Percentiles rank a stretch among this genome's conserved stretches.
phyloP scores from a whole-genome alignment of 2,113 vertebrate species.

The Balaenoptera acutorostrata region DNA sequence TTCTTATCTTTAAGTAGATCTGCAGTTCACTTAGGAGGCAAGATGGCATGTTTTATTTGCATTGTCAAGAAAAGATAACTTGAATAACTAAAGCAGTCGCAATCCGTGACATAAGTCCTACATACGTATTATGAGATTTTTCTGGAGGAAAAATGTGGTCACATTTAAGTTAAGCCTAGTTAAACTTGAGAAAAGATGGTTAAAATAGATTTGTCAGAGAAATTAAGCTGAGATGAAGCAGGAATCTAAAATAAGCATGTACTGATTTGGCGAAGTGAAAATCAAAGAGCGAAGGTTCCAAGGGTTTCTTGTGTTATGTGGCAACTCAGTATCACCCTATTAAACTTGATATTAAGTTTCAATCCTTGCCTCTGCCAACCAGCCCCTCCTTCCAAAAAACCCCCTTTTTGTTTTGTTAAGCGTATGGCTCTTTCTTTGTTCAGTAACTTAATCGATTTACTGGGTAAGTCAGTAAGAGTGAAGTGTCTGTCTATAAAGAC shows the following conservation, averaged over 20 bases:
- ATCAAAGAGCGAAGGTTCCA: not conserved
- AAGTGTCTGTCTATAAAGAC: not conserved
- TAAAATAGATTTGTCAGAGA: not conserved
- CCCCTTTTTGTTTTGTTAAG: not conserved
- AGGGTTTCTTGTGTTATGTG: fast-evolving
- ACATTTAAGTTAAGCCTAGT: not conserved
- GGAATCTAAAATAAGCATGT: not conserved
- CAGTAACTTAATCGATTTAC: not conserved
- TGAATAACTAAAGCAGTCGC: not conserved
- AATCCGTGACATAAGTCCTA: not conserved
- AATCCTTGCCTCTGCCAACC: not conserved
- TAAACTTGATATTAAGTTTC: fast-evolving
- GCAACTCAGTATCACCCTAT: no score
- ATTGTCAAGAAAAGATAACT: not conserved
- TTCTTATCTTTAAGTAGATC: not conserved
- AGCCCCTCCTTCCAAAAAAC: not conserved
- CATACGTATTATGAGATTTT: not conserved
- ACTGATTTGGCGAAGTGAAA: not conserved
- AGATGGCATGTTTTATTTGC: not conserved
- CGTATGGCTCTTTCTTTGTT: not conserved
- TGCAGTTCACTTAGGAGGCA: not conserved
- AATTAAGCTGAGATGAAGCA: not conserved
- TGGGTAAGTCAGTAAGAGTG: not conserved
- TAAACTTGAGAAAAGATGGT: not conserved
- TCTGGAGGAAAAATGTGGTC: not conserved